These are phyloP conservation scores for Leuctra nigra DNA, from an alignment of 2,888 invertebrate genomes.

Conservation along the genomic window DNA sequence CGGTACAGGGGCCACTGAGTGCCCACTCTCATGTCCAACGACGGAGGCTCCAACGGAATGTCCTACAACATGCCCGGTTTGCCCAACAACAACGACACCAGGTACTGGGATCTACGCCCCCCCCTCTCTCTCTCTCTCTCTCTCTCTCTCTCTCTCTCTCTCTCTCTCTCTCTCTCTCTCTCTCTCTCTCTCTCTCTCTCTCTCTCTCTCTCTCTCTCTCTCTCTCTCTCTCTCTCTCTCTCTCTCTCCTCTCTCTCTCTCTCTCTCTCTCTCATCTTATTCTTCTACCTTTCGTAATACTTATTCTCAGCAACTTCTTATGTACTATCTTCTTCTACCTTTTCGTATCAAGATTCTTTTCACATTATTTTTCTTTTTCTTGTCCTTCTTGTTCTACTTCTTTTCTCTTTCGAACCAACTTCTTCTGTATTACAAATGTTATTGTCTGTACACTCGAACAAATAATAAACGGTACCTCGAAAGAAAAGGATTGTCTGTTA, in stretches of 20 bases:
- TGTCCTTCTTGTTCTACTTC: too few species aligned
- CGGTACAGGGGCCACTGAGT: too few species aligned
- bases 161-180: neutral
- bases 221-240: neutral
- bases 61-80: constrained; percentile 19
- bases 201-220: neutral
- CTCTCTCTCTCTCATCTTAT: neutral
- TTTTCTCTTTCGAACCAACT: too few species aligned
- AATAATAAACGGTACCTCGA: too few species aligned
- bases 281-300: too few species aligned
- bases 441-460: too few species aligned
- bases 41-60: constrained; percentile 17
- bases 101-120: neutral
- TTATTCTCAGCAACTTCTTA: too few species aligned
- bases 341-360: too few species aligned
- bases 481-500: too few species aligned
- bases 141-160: neutral
- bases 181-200: neutral
- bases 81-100: neutral
- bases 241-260: neutral
- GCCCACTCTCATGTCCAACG: neutral
- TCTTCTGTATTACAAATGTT: too few species aligned
- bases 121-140: neutral
- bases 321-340: too few species aligned
- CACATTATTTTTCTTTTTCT: too few species aligned